phyloP scores from a whole-genome alignment of 1,140 invertebrate species.

The Seison nebaliae region DNA sequence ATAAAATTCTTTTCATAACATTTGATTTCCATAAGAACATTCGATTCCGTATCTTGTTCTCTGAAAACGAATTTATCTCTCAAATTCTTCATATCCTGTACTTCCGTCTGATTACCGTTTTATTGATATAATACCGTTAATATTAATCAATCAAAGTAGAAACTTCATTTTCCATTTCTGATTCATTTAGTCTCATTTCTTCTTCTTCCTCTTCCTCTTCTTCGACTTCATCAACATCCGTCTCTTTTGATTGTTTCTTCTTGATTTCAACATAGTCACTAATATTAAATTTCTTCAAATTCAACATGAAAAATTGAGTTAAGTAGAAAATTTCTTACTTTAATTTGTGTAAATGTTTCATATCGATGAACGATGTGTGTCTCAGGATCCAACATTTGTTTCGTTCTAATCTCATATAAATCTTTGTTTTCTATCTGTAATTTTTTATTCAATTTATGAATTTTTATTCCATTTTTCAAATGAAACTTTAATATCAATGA shows the following conservation, averaged over 20 bases:
- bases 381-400: constrained; percentile 22
- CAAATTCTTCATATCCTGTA: too few relatives aligned
- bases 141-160: neutral
- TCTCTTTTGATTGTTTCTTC: too few relatives aligned
- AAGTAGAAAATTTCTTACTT: neutral
- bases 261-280: too few relatives aligned
- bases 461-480: neutral
- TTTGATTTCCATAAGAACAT: too few relatives aligned
- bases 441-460: neutral
- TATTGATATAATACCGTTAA: too few relatives aligned
- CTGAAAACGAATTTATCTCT: too few relatives aligned
- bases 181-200: constrained; percentile 15
- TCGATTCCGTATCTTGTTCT: too few relatives aligned
- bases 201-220: constrained; percentile 22
- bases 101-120: too few relatives aligned
- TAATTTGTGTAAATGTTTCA: constrained; percentile 22
- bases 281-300: too few relatives aligned
- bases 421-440: constrained; percentile 25
- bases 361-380: constrained; percentile 22
- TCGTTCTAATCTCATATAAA: constrained; percentile 18
- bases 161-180: constrained; percentile 3
- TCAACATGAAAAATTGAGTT: neutral
- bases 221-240: constrained; percentile 20
- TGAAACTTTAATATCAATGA: constrained; percentile 24
- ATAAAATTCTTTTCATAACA: too few relatives aligned